These are phyloP conservation scores for Mastomys natalensis DNA, from an alignment of 2,113 vertebrate genomes.

Conservation along the genomic window DNA sequence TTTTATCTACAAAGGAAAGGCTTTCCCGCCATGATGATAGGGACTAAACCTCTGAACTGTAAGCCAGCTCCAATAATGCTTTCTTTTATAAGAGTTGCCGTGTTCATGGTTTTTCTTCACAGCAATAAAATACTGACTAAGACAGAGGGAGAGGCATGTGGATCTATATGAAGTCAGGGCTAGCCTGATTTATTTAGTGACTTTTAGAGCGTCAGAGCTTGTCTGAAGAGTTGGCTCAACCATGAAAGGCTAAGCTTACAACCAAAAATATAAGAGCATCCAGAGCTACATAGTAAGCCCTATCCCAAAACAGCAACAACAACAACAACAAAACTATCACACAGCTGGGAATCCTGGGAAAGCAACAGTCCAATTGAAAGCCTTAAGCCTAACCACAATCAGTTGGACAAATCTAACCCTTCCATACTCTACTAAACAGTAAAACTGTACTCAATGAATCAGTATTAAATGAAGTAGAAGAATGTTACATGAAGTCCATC, in stretches of 20 bases:
- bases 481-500: background rate
- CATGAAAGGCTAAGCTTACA: no score
- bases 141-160: background rate
- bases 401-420: constrained; percentile 18
- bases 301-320: background rate
- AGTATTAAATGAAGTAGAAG: background rate
- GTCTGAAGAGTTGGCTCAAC: no score
- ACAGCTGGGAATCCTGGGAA: background rate
- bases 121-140: background rate
- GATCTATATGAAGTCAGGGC: no score
- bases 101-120: background rate
- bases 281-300: no score
- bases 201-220: background rate
- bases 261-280: background rate
- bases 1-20: background rate
- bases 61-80: background rate
- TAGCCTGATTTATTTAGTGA: background rate
- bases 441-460: constrained; percentile 35
- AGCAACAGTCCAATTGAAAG: constrained; percentile 41
- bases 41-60: background rate
- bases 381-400: constrained; percentile 36
- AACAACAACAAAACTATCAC: background rate
- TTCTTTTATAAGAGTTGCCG: background rate
- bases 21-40: background rate
- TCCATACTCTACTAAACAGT: background rate